Percentiles rank a stretch among this genome's conserved stretches.
phyloP scores from a whole-genome alignment of 37 sponge, comb jelly and placozoan species.

The Hexactinellida sp. region DNA sequence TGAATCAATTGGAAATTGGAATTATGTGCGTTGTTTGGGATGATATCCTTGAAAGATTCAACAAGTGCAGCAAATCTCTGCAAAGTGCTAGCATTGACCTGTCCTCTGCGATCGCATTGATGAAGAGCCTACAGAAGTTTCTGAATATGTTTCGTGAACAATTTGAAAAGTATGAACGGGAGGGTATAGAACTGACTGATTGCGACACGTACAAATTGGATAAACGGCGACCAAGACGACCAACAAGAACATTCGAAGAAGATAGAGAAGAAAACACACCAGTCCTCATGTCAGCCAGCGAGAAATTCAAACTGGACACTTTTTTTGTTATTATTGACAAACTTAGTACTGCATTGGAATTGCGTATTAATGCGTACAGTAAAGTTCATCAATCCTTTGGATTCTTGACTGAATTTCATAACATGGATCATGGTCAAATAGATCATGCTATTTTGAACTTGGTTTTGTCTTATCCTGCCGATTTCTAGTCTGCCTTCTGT shows the following conservation, averaged over 20 bases:
- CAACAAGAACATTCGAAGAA: background rate
- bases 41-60: constrained; percentile 20
- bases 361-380: no score
- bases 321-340: no score
- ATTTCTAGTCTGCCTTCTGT: no score
- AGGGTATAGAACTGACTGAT: background rate
- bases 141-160: background rate
- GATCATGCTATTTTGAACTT: no score
- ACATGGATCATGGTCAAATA: no score
- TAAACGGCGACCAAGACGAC: background rate
- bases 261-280: background rate
- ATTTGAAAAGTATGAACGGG: background rate
- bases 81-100: constrained; percentile 17
- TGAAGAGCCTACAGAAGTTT: constrained; percentile 7
- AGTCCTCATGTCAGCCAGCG: no score
- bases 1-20: constrained; percentile 4
- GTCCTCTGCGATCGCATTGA: background rate
- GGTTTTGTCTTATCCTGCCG: no score
- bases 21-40: constrained; percentile 14
- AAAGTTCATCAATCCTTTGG: no score
- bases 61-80: background rate
- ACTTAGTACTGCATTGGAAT: no score
- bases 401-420: no score
- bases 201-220: background rate
- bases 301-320: no score